These are phyloP conservation scores for Sphyrna mokarran DNA, from an alignment of 2,113 vertebrate genomes.

Conservation along the genomic window DNA sequence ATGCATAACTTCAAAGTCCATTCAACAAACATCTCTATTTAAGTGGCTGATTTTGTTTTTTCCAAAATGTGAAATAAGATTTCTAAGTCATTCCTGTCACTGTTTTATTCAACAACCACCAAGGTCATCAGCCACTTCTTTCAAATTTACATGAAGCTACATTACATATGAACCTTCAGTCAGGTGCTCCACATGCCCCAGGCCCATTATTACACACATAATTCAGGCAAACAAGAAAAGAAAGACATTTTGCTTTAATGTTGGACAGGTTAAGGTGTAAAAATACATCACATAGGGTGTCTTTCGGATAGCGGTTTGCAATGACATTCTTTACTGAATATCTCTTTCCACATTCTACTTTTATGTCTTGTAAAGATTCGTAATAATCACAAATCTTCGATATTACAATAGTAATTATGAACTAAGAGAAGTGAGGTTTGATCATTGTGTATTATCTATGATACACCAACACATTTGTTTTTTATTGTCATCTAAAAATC, in stretches of 20 bases:
- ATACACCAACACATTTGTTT: background rate
- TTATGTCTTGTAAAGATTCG: background rate
- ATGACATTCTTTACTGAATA: background rate
- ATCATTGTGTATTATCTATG: background rate
- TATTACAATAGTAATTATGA: background rate
- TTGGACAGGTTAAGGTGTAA: too few species aligned
- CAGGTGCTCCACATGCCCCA: background rate
- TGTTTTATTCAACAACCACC: background rate
- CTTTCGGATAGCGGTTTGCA: background rate
- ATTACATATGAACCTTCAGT: background rate
- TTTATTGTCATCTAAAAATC: background rate
- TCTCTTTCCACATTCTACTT: background rate
- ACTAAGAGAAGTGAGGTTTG: background rate
- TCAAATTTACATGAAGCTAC: background rate
- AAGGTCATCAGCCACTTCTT: background rate
- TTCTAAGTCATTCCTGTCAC: background rate
- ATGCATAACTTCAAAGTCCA: background rate
- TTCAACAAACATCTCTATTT: background rate
- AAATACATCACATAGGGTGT: background rate
- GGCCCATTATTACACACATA: background rate
- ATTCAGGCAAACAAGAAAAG: background rate
- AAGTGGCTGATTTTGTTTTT: background rate
- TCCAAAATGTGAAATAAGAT: too few species aligned
- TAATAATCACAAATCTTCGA: background rate
- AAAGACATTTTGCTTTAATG: background rate